Base-by-base conservation (phyloP, 2,797 vertebrate genomes). In the Periparus ater region DNA sequence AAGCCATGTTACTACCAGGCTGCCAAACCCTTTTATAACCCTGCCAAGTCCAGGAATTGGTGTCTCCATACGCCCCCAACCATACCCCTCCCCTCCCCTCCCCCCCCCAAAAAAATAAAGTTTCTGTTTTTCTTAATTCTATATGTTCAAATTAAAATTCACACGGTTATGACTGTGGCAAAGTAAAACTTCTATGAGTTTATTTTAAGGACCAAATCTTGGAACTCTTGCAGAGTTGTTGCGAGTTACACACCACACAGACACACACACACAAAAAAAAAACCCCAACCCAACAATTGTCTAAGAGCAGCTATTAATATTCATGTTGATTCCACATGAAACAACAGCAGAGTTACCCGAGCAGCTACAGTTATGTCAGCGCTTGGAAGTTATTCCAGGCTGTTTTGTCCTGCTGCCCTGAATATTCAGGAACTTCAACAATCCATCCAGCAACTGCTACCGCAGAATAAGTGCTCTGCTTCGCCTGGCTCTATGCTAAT, bases 361-460 rank as follows among this genome's bases (percentile, higher is more conserved):
- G 84, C 70, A 71, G 87, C 91, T 93, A 93, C 83, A 89, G 47
- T 83, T 89, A 91, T 84, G 90, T 88, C 84, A 95, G 86, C 45
- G 51, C 80, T 60, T 76, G 89, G 91, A 89, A 94, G 85, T 91
- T 95, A 88, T 82, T 92, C 88, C 89, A 80, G 66, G 74, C 82
- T 85, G 88, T 80, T 95, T 84, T 96, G 84, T 85, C 91, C 86
- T 77, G 81, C 66, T 85, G 34, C 75, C 74, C 91, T 85, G 84
- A 94, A 88, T 90, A 96, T 70, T 91, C 71, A 90, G 81, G 85
- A 82, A 83, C 90, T 78, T 73, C 81, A 74, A 27, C 83, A 51
- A 88, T 42, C 88, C 83, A 72, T 50, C 75, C 12, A 91, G 65
- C 88, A 72, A 66, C 51, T 79, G 68, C 63, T 40, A 57, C 81